Base-by-base conservation (phyloP, 2,113 vertebrate species). In the Fulmarus glacialis region DNA sequence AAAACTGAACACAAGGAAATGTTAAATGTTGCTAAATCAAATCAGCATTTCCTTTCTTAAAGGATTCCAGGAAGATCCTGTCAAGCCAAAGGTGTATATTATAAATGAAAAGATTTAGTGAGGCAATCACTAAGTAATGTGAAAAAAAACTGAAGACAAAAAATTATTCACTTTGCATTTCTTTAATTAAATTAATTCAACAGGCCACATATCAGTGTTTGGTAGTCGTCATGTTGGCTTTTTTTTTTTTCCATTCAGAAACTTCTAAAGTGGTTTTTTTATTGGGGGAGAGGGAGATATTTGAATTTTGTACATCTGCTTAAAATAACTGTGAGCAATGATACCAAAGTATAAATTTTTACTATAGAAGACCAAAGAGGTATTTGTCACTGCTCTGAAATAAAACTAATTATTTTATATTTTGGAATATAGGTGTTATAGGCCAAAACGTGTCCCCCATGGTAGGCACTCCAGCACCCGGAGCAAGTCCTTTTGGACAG, bases 381-480 rank as follows among this genome's bases (percentile, higher is more conserved):
- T 48, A 34, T 80, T 96, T 95, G 32, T 91, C 85, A 88, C 43
- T 93, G 43, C 70, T 82, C 80, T 94, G 87, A 89, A 96, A 83
- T 96, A 95, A 97, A 40, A 95, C 93, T 97, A 96, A 97, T 92
- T 98, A 30, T 96, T 97, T 96, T 95, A 58, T 97, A 73, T 98
- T 98, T 98, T 98, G 92, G 95, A 98, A 98, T 97, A 92, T 97
- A 99, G 99, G 99, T 98, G 99, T 99, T 97, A 99, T 99, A 98
- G 99, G 98, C 47, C 97, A 99, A 99, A 99, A 99, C 93, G 98
- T 99, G 88, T 96, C 98, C 94, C 98, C 98, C 70, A 97, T 99
- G 98, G 99, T 98, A 97, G 99, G 99, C 98, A 98, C 98, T 86
- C 93, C 98, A 87, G 99, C 99, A 75, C 96, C 98, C 42, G 97